Evolutionary conservation across 1,140 invertebrate species (phyloP).

Genomic region (Temnothorax nylanderi): DNA sequence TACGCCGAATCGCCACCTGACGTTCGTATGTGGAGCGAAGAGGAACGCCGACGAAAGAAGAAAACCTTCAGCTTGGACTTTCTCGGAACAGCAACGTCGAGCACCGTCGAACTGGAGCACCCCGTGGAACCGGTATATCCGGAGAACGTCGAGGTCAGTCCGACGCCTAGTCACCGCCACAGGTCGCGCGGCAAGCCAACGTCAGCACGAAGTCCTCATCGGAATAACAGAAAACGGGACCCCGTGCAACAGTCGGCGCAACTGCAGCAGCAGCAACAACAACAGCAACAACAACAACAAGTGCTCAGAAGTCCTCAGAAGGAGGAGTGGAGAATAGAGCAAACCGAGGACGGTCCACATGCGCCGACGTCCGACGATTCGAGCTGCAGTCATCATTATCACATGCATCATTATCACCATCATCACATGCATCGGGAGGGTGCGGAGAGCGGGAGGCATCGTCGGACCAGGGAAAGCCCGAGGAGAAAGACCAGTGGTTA

Average conservation of each 20-base stretch:
- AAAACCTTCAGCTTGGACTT: constrained; percentile 91
- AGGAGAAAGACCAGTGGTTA: constrained; percentile 87
- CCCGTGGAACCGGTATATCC: constrained; percentile 71
- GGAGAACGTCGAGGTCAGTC: constrained; percentile 86
- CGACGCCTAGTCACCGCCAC: constrained; percentile 85
- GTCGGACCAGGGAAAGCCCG: constrained; percentile 89
- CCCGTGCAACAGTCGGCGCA: constrained; percentile 67
- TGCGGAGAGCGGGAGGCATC: constrained; percentile 85
- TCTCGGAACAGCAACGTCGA: constrained; percentile 82
- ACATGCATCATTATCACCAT: constrained; percentile 82
- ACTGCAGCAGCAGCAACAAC: constrained; percentile 65
- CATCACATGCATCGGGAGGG: constrained; percentile 78
- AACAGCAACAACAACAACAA: constrained; percentile 45
- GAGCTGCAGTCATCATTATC: constrained; percentile 86
- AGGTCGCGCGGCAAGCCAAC: constrained; percentile 82
- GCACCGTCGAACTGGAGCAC: constrained; percentile 84
- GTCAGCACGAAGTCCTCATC: constrained; percentile 77
- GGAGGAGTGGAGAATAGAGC: constrained; percentile 82
- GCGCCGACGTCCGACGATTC: constrained; percentile 90
- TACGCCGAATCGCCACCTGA: constrained; percentile 93
- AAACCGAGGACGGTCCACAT: constrained; percentile 84
- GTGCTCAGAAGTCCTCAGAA: constrained; percentile 80
- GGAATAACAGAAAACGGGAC: constrained; percentile 85
- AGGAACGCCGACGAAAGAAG: constrained; percentile 88
- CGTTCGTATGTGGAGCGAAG: constrained; percentile 87